Percentiles rank a stretch among this genome's conserved stretches.
Conservation (phyloP, 2,888 invertebrate species). For the Cartodere bifasciata region DNA sequence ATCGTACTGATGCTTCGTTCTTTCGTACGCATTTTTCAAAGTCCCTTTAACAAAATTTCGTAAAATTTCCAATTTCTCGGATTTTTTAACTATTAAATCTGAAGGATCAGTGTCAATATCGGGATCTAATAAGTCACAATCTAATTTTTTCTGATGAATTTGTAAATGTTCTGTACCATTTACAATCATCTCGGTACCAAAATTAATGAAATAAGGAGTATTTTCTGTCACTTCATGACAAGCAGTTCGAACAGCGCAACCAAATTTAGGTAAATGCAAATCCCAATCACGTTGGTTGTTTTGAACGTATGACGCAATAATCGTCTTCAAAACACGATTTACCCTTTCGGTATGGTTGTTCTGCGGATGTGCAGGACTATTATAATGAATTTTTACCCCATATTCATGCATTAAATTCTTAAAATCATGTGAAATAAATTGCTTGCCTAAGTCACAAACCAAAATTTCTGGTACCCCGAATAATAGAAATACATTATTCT, state of each 20-base stretch:
- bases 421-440: slow-evolving; percentile 5
- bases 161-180: slow-evolving; percentile 6
- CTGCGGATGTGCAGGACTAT: slow-evolving; percentile 7
- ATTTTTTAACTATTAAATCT: no score
- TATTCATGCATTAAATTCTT: slow-evolving; percentile 2
- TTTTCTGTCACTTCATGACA: slow-evolving; percentile 13
- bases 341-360: slow-evolving; percentile 10
- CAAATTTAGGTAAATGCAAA: slow-evolving; percentile 8
- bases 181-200: slow-evolving; percentile 10
- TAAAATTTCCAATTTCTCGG: no score
- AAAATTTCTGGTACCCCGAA: slow-evolving; percentile 14
- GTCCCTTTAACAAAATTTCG: no score
- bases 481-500: slow-evolving; percentile 14
- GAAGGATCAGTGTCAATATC: no score
- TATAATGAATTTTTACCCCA: slow-evolving; percentile 2
- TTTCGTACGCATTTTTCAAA: no score
- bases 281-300: slow-evolving; percentile 13
- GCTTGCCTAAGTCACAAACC: slow-evolving; percentile 15
- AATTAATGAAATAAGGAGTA: slow-evolving; percentile 13
- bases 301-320: slow-evolving; percentile 11
- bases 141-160: no score
- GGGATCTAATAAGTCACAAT: no score
- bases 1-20: no score
- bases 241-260: slow-evolving; percentile 14
- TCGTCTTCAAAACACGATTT: slow-evolving; percentile 13